A percentile compares a stretch with the other conserved stretches of the same genome.
phyloP scores from a whole-genome alignment of 1,140 invertebrate genomes.

The Scaptodrosophila lebanonensis region DNA sequence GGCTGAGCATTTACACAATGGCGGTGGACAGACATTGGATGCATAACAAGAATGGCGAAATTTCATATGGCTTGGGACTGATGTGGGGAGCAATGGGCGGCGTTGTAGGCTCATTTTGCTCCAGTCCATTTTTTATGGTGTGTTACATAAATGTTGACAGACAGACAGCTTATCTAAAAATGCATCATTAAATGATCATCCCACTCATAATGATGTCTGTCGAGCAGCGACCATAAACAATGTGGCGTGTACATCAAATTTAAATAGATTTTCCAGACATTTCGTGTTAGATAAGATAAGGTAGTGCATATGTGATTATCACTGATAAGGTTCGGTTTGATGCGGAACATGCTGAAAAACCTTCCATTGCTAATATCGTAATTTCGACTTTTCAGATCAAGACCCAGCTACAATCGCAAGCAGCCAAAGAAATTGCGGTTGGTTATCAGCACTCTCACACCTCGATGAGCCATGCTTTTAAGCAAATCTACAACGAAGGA shows the following conservation, averaged over 20 bases:
- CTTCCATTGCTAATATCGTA: not conserved
- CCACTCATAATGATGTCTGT: no score
- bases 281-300: slow-evolving; percentile 28
- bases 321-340: slow-evolving; percentile 41
- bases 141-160: slow-evolving; percentile 9
- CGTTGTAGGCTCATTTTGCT: slow-evolving; percentile 80
- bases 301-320: slow-evolving; percentile 1
- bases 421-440: slow-evolving; percentile 87
- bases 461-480: slow-evolving; percentile 83
- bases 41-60: slow-evolving; percentile 83
- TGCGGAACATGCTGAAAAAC: no score
- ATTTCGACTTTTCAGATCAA: slow-evolving; percentile 81
- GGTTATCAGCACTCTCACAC: slow-evolving; percentile 90
- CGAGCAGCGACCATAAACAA: not conserved
- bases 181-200: no score
- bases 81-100: slow-evolving; percentile 86
- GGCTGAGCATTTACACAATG: slow-evolving; percentile 87
- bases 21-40: slow-evolving; percentile 85
- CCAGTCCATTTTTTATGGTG: slow-evolving; percentile 76
- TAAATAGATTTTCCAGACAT: slow-evolving; percentile 16
- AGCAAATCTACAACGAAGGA: slow-evolving; percentile 82
- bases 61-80: slow-evolving; percentile 83
- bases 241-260: slow-evolving; percentile 21
- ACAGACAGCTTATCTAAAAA: slow-evolving; percentile 45
- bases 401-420: slow-evolving; percentile 91